phyloP scores from a whole-genome alignment of 2,888 invertebrate genomes.

The Trilocha varians region DNA sequence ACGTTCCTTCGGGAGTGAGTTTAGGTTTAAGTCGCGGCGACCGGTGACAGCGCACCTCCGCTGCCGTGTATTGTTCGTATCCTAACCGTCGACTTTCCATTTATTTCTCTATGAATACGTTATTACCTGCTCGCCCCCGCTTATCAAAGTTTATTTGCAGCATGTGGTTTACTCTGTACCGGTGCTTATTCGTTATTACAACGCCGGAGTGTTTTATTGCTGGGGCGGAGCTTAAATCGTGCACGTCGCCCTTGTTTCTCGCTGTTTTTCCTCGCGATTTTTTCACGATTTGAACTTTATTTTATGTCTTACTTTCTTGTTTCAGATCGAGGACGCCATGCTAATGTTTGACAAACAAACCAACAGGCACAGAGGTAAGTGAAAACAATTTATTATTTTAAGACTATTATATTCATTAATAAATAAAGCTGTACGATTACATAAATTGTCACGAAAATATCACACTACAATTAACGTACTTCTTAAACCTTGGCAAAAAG shows the following conservation, averaged over 20 bases:
- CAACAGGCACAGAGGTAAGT: slow-evolving; percentile 98
- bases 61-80: slow-evolving; percentile 63
- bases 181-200: slow-evolving; percentile 74
- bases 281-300: slow-evolving; percentile 53
- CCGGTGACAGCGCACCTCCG: slow-evolving; percentile 61
- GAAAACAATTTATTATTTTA: slow-evolving; percentile 11
- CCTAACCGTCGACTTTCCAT: slow-evolving; percentile 73
- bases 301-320: slow-evolving; percentile 66
- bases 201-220: slow-evolving; percentile 71
- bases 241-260: slow-evolving; percentile 63
- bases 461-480: too few relatives aligned
- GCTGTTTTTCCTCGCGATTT: slow-evolving; percentile 48
- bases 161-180: slow-evolving; percentile 72
- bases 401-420: too few relatives aligned
- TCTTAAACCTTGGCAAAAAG: too few relatives aligned
- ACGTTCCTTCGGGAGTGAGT: slow-evolving; percentile 53
- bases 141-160: slow-evolving; percentile 74
- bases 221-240: slow-evolving; percentile 64
- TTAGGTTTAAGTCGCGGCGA: slow-evolving; percentile 35
- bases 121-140: slow-evolving; percentile 73
- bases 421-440: too few relatives aligned
- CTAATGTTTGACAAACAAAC: slow-evolving; percentile 99
- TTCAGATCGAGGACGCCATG: slow-evolving; percentile 99
- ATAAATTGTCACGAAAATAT: too few relatives aligned
- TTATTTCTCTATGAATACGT: slow-evolving; percentile 75